These are phyloP conservation scores for Lagodon rhomboides DNA, from an alignment of 2,797 vertebrate species.

Conservation along the genomic window DNA sequence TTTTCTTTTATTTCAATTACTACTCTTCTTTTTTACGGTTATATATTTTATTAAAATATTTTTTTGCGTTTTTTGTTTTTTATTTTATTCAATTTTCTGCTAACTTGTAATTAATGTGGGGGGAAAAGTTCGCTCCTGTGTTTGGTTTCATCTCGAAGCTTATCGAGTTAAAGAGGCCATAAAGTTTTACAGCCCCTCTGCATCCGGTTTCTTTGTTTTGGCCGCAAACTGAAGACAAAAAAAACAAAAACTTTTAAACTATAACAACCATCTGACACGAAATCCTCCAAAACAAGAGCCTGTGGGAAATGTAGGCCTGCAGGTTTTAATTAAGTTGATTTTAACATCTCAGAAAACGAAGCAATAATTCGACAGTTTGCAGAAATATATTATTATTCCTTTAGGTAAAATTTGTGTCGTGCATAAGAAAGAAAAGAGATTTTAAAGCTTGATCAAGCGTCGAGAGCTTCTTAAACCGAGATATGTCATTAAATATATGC, in stretches of 20 bases:
- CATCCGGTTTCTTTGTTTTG: slow-evolving; percentile 45
- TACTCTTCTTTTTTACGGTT: background rate
- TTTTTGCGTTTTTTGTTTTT: background rate
- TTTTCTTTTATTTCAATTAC: background rate
- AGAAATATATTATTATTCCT: background rate
- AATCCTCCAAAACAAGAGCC: background rate
- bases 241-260: background rate
- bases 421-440: background rate
- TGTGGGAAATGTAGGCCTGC: background rate
- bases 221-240: slow-evolving; percentile 2
- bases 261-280: background rate
- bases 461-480: background rate
- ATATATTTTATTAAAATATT: background rate
- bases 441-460: background rate
- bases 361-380: background rate
- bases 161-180: slow-evolving; percentile 40
- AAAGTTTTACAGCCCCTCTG: slow-evolving; percentile 61
- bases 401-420: rapidly evolving
- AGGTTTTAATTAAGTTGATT: background rate
- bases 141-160: background rate
- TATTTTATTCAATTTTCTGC: background rate
- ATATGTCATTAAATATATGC: background rate
- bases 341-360: background rate
- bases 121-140: background rate
- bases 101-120: background rate